A percentile compares a stretch with the other conserved stretches of the same genome.
Conservation (phyloP, 2,888 invertebrate genomes). For the Pyrocoelia pectoralis region DNA sequence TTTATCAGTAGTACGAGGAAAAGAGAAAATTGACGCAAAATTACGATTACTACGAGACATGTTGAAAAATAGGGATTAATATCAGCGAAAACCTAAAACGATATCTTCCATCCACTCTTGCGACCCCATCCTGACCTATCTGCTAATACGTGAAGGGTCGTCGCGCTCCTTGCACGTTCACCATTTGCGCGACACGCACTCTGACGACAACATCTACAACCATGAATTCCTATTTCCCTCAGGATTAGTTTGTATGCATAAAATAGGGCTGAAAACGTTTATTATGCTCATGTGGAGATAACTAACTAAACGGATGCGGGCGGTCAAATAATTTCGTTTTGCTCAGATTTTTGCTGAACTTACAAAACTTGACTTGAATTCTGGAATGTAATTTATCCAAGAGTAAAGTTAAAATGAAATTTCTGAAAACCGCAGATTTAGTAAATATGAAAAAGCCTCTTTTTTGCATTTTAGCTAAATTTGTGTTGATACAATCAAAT, state of each 20-base stretch:
- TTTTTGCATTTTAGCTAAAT: not conserved
- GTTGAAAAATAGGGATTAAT: slow-evolving; percentile 24
- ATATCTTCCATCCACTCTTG: slow-evolving; percentile 24
- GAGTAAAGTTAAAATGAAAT: slow-evolving; percentile 9
- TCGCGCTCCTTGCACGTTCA: slow-evolving; percentile 44
- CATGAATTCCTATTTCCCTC: slow-evolving; percentile 39
- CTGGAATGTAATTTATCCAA: slow-evolving; percentile 7
- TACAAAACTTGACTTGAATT: slow-evolving; percentile 18
- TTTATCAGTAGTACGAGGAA: slow-evolving; percentile 18
- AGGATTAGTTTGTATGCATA: slow-evolving; percentile 41
- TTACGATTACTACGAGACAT: slow-evolving; percentile 26
- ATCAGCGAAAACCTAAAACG: slow-evolving; percentile 23
- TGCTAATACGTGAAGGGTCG: slow-evolving; percentile 40
- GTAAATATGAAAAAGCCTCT: not conserved
- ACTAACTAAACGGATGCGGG: slow-evolving; percentile 26
- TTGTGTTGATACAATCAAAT: not conserved
- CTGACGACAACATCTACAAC: slow-evolving; percentile 39
- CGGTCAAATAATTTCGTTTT: slow-evolving; percentile 23
- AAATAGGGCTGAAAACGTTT: slow-evolving; percentile 38
- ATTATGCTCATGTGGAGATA: slow-evolving; percentile 35
- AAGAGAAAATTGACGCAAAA: slow-evolving; percentile 25
- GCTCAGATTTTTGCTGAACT: slow-evolving; percentile 21
- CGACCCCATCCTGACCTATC: slow-evolving; percentile 31
- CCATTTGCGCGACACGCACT: slow-evolving; percentile 44
- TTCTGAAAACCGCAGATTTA: slow-evolving; percentile 12